Conservation (phyloP, 2,888 invertebrate species). For the Anarsia innoxiella region DNA sequence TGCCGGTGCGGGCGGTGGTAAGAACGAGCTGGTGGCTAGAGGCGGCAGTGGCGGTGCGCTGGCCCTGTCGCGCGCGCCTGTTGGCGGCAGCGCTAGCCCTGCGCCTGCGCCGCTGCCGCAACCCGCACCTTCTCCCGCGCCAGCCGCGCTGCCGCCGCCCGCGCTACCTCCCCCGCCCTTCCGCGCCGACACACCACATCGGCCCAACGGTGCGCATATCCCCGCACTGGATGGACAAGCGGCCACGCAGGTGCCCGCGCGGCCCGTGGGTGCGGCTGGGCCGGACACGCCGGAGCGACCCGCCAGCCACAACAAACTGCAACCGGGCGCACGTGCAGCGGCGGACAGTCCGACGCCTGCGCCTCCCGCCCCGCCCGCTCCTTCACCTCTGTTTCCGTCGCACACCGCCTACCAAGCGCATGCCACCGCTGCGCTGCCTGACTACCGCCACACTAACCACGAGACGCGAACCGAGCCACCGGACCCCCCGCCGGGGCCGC, state of each 20-base stretch:
- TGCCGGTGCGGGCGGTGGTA: slow-evolving; percentile 81
- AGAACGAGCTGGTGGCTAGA: slow-evolving; percentile 76
- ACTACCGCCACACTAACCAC: slow-evolving; percentile 70
- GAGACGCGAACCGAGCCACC: slow-evolving; percentile 69
- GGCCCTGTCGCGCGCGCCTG: slow-evolving; percentile 76
- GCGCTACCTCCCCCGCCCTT: slow-evolving; percentile 79
- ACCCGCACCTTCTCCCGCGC: slow-evolving; percentile 82
- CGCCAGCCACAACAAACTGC: slow-evolving; percentile 61
- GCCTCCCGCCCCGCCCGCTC: slow-evolving; percentile 61
- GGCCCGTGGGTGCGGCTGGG: slow-evolving; percentile 59
- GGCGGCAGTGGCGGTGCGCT: slow-evolving; percentile 79
- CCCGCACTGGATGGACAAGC: slow-evolving; percentile 63
- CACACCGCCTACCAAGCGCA: slow-evolving; percentile 70
- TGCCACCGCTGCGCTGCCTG: slow-evolving; percentile 61
- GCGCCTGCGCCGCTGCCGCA: slow-evolving; percentile 80
- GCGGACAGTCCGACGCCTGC: slow-evolving; percentile 67
- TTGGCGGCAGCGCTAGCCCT: slow-evolving; percentile 77
- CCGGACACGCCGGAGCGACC: slow-evolving; percentile 63
- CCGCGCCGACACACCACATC: slow-evolving; percentile 66
- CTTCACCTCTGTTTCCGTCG: slow-evolving; percentile 58
- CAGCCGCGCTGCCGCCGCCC: slow-evolving; percentile 79
- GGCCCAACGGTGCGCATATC: slow-evolving; percentile 59
- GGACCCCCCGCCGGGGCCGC: slow-evolving; percentile 46
- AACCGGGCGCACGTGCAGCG: slow-evolving; percentile 62
- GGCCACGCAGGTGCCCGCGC: slow-evolving; percentile 60